Conservation (phyloP, 2,113 vertebrate genomes). For the Pycnonotus jocosus region DNA sequence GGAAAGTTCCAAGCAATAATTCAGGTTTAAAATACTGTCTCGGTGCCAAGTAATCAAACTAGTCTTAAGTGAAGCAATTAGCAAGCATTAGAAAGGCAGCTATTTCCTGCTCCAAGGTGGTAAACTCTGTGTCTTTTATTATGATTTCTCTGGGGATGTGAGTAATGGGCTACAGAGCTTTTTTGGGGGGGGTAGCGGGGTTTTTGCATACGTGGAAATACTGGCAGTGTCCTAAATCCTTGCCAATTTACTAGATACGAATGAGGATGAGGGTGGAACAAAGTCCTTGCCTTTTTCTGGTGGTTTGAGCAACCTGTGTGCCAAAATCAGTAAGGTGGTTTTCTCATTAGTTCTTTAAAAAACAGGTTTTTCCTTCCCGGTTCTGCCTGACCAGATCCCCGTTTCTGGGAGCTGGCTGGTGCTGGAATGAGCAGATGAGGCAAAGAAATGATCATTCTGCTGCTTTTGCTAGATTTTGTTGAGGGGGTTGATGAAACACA, state of each 20-base stretch:
- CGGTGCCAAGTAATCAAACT: conserved; percentile 47
- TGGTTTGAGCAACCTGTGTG: background rate
- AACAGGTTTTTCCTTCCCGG: background rate
- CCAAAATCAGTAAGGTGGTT: background rate
- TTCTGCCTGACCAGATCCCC: background rate
- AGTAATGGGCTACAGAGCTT: background rate
- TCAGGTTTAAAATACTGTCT: conserved; percentile 38
- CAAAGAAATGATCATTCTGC: background rate
- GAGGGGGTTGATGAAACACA: background rate
- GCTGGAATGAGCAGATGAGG: background rate
- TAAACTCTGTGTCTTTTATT: conserved; percentile 27
- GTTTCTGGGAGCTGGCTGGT: background rate
- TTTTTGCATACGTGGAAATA: background rate
- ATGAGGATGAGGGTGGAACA: background rate
- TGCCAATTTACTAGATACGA: background rate
- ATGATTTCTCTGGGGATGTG: conserved; percentile 48
- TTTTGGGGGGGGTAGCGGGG: fast-evolving
- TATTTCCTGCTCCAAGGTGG: conserved; percentile 54
- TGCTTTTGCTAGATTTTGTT: background rate
- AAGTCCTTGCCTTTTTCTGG: conserved; percentile 7
- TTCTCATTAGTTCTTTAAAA: conserved; percentile 4
- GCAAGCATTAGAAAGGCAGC: conserved; percentile 53
- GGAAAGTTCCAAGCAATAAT: conserved; percentile 50
- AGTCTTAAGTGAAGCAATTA: conserved; percentile 61
- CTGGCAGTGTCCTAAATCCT: background rate